phyloP scores from a whole-genome alignment of 2,797 vertebrate species.

The Halcyon chelicuti region DNA sequence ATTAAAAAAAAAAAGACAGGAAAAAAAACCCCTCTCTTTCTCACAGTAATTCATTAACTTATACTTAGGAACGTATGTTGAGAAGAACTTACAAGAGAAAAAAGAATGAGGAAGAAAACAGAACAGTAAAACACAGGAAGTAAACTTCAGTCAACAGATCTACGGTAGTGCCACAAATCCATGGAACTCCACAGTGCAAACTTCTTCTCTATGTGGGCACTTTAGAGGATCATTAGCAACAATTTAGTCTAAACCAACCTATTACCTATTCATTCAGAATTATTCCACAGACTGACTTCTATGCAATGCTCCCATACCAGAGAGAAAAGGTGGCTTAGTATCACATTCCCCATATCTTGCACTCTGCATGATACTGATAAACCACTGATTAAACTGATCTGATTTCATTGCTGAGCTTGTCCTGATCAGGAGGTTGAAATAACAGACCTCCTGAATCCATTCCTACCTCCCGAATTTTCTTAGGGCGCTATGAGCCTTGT shows the following conservation, averaged over 20 bases:
- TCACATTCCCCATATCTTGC: neutral
- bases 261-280: neutral
- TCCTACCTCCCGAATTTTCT: neutral
- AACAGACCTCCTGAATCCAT: neutral
- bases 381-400: neutral
- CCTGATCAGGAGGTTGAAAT: neutral
- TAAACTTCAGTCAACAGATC: neutral
- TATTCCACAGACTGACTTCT: neutral
- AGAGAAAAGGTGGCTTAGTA: neutral
- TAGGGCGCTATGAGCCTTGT: neutral
- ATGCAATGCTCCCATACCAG: neutral
- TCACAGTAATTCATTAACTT: neutral
- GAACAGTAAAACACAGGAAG: neutral
- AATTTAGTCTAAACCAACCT: neutral
- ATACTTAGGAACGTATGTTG: neutral
- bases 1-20: neutral
- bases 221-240: neutral
- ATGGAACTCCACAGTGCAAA: neutral
- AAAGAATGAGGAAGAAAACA: neutral
- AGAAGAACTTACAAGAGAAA: neutral
- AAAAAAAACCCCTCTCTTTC: fast-evolving
- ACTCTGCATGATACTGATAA: neutral
- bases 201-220: neutral
- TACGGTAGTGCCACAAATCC: neutral
- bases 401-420: neutral